Conservation (phyloP, 2,797 vertebrate genomes). For the Crocidura indochinensis region DNA sequence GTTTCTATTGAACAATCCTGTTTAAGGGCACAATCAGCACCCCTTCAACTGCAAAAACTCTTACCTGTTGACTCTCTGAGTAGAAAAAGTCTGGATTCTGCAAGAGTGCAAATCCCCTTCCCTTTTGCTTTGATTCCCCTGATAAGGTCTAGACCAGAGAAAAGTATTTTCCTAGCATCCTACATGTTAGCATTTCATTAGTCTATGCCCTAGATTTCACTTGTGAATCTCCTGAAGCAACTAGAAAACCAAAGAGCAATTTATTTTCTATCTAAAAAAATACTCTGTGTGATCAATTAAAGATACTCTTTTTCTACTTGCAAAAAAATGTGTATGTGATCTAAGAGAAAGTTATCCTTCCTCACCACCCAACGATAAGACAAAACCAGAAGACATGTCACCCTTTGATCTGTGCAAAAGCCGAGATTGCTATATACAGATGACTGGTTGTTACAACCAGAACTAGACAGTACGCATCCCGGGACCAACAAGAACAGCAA, state of each 20-base stretch:
- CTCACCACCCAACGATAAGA: no score
- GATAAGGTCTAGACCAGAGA: neutral
- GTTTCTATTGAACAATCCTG: neutral
- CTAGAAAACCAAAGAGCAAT: conserved; percentile 36
- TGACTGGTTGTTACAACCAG: no score
- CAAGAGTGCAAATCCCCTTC: neutral
- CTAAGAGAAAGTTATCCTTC: no score
- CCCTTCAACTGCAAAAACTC: neutral
- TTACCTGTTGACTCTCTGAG: neutral
- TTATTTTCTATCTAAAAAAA: conserved; percentile 57
- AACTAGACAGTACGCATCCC: no score
- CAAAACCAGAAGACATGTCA: no score
- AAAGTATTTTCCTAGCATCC: neutral
- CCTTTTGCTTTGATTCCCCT: conserved; percentile 24
- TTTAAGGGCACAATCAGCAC: neutral
- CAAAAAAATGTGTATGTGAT: no score
- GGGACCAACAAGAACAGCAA: no score
- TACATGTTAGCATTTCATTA: neutral
- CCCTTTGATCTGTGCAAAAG: no score
- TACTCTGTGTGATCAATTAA: conserved; percentile 61
- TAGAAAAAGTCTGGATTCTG: neutral
- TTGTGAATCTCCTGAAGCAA: conserved; percentile 41
- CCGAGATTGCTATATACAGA: no score
- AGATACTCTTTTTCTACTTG: neutral
- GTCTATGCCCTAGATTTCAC: conserved; percentile 9